phyloP scores from a whole-genome alignment of 64 coral and sea anemone species.

The Trachythela sp. region DNA sequence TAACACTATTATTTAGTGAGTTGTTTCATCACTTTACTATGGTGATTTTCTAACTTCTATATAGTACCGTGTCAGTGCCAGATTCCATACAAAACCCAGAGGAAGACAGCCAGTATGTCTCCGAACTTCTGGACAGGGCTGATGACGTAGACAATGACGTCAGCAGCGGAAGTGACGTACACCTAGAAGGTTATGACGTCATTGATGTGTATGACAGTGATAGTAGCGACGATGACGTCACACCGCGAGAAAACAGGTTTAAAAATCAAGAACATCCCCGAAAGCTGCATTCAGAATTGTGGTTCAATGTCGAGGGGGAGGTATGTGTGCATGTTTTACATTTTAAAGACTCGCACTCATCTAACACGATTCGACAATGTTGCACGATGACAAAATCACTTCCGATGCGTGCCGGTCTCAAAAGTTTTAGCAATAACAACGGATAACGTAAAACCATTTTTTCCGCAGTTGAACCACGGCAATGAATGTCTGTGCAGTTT shows the following conservation, averaged over 20 bases:
- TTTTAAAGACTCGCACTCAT: neutral
- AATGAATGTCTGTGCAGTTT: slow-evolving; percentile 71
- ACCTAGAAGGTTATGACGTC: neutral
- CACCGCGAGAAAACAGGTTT: slow-evolving; percentile 31
- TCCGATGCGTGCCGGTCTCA: no score
- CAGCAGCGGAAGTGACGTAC: slow-evolving; percentile 21
- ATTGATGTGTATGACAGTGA: slow-evolving; percentile 17
- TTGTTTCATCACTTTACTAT: no score
- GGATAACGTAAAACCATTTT: no score
- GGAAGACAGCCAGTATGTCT: neutral
- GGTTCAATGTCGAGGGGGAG: slow-evolving; percentile 93
- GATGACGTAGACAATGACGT: slow-evolving; percentile 37
- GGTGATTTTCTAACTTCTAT: no score
- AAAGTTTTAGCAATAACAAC: no score
- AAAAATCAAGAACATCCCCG: slow-evolving; percentile 62
- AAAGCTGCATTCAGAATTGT: slow-evolving; percentile 80
- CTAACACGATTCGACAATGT: no score
- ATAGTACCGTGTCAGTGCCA: neutral
- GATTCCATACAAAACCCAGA: neutral
- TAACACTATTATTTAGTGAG: no score
- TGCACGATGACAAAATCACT: no score
- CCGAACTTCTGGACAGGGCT: slow-evolving; percentile 12
- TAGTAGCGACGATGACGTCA: slow-evolving; percentile 56
- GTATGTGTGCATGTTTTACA: slow-evolving; percentile 8
- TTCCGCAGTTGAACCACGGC: slow-evolving; percentile 73